Percentiles rank a stretch among this genome's conserved stretches.
Conservation (phyloP, 2,888 invertebrate genomes). For the Folsomia manolachei region DNA sequence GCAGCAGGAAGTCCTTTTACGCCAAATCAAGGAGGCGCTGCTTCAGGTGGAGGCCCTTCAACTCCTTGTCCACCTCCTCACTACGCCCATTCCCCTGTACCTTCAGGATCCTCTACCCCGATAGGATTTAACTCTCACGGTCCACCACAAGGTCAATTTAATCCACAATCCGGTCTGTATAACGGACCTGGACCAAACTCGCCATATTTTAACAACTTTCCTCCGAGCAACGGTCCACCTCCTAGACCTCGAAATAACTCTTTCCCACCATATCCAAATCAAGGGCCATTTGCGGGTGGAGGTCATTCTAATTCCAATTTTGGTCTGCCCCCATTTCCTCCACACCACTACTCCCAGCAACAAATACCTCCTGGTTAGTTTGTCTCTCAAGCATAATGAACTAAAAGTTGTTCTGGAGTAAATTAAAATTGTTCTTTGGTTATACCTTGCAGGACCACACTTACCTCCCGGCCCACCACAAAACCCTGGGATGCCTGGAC, state of each 20-base stretch:
- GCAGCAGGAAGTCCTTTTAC: conserved; percentile 50
- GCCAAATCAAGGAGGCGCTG: conserved; percentile 50
- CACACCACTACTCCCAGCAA: conserved; percentile 47
- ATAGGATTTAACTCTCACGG: conserved; percentile 61
- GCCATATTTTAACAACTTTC: conserved; percentile 49
- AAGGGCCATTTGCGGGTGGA: conserved; percentile 60
- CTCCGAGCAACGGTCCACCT: conserved; percentile 46
- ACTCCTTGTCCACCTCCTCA: conserved; percentile 59
- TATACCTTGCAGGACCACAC: conserved; percentile 43
- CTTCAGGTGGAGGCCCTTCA: conserved; percentile 49
- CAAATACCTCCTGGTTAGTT: conserved; percentile 47
- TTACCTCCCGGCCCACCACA: conserved; percentile 49
- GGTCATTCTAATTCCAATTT: conserved; percentile 53
- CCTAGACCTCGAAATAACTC: conserved; percentile 48
- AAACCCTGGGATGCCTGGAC: conserved; percentile 57
- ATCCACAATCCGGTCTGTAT: conserved; percentile 59
- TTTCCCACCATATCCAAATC: conserved; percentile 49
- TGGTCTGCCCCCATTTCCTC: conserved; percentile 47
- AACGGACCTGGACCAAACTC: conserved; percentile 63
- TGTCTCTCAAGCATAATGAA: background rate
- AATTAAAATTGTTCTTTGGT: no score
- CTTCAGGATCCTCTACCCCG: conserved; percentile 77
- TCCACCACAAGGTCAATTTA: conserved; percentile 53
- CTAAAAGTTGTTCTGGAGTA: no score
- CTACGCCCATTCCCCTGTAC: conserved; percentile 82